Conservation (phyloP, 2,113 vertebrate genomes). For the Cavia porcellus region DNA sequence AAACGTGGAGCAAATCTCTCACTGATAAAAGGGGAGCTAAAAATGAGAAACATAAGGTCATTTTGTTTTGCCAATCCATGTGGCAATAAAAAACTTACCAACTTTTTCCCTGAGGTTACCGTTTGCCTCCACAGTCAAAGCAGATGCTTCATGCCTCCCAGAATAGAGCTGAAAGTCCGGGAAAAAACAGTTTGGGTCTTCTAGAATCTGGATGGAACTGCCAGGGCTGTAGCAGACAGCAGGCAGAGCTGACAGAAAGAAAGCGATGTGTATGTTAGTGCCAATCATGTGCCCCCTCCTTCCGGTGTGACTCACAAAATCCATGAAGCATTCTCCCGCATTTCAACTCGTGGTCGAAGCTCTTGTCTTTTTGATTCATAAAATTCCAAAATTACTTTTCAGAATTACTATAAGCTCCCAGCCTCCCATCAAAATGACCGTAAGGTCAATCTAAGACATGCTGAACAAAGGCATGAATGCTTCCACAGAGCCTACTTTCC, state of each 20-base stretch:
- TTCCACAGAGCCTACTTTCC: not conserved
- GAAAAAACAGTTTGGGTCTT: slow-evolving; percentile 85
- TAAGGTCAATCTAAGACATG: not conserved
- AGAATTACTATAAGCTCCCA: slow-evolving; percentile 2
- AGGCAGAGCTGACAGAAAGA: slow-evolving; percentile 83
- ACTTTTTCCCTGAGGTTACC: slow-evolving; percentile 84
- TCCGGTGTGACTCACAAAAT: not conserved
- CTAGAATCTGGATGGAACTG: slow-evolving; percentile 84
- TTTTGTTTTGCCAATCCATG: not conserved
- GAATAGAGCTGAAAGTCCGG: slow-evolving; percentile 85
- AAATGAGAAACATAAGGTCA: not conserved
- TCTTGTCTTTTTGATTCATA: slow-evolving; percentile 68
- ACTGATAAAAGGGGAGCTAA: not conserved
- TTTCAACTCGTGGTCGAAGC: not conserved
- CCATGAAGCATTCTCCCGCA: not conserved
- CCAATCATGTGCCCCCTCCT: not conserved
- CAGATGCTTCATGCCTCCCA: slow-evolving; percentile 85
- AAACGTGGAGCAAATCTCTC: not conserved
- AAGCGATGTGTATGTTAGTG: not conserved
- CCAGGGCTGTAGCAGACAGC: slow-evolving; percentile 85
- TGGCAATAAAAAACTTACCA: slow-evolving; percentile 79
- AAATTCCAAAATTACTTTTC: slow-evolving; percentile 71
- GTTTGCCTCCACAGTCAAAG: slow-evolving; percentile 80
- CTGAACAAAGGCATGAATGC: not conserved
- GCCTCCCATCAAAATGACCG: slow-evolving; percentile 50